A percentile compares a stretch with the other conserved stretches of the same genome.
These are phyloP conservation scores for Pseudomyrmex pallidus DNA, from an alignment of 1,140 invertebrate genomes.

Conservation along the genomic window DNA sequence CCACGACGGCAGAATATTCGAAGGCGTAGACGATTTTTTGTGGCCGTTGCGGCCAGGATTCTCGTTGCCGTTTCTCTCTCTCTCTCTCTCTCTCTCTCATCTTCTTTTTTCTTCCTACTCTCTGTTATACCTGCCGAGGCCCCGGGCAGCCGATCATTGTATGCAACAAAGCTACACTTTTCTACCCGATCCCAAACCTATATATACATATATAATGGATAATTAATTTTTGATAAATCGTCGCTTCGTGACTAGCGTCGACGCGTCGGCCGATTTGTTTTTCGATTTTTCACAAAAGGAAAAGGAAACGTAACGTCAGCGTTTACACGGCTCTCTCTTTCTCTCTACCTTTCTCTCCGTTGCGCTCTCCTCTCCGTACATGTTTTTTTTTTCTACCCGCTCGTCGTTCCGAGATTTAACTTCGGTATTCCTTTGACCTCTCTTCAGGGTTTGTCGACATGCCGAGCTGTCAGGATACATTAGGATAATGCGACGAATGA, in stretches of 20 bases:
- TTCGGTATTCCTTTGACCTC: constrained; percentile 61
- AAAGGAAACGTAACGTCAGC: constrained; percentile 3
- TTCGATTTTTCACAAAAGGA: constrained; percentile 80
- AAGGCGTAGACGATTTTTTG: constrained; percentile 82
- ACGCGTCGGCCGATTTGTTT: constrained; percentile 79
- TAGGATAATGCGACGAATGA: constrained; percentile 74
- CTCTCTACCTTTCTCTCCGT: background rate
- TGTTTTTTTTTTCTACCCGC: constrained; percentile 44
- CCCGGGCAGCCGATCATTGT: constrained; percentile 74
- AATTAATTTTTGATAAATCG: constrained; percentile 85
- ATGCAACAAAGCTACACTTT: constrained; percentile 82
- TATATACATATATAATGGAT: constrained; percentile 74
- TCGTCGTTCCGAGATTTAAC: constrained; percentile 50
- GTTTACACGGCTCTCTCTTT: constrained; percentile 29
- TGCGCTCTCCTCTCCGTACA: background rate
- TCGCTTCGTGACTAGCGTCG: constrained; percentile 78
- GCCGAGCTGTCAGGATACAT: constrained; percentile 71
- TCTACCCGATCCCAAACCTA: constrained; percentile 79
- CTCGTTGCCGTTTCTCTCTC: constrained; percentile 60
- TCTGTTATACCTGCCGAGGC: constrained; percentile 71
- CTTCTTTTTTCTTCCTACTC: constrained; percentile 40
- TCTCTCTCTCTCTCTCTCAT: constrained; percentile 38
- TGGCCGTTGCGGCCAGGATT: constrained; percentile 63
- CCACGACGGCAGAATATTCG: constrained; percentile 74
- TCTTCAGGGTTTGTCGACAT: constrained; percentile 63